A percentile compares a stretch with the other conserved stretches of the same genome.
Conservation (phyloP, 2,797 vertebrate genomes). For the Lithobates pipiens region DNA sequence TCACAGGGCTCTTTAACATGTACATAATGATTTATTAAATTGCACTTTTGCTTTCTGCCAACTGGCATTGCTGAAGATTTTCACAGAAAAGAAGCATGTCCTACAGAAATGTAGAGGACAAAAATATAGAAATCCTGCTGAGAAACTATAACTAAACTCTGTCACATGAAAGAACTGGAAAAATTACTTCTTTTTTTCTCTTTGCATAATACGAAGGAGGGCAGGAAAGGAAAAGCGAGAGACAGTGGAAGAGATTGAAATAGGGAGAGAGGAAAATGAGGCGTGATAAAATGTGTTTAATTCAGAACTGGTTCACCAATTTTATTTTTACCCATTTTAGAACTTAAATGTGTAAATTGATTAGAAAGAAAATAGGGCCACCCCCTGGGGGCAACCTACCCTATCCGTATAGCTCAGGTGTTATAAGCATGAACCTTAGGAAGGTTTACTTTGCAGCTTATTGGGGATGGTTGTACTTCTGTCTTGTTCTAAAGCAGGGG, state of each 20-base stretch:
- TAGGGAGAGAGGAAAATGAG: not conserved
- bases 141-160: not conserved
- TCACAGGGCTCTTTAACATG: conserved; percentile 10
- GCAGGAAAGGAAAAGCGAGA: not conserved
- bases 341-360: not conserved
- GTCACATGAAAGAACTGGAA: not conserved
- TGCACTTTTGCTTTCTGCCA: conserved; percentile 30
- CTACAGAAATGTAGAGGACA: conserved; percentile 16
- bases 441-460: too few relatives aligned
- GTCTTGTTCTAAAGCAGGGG: too few relatives aligned
- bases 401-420: too few relatives aligned
- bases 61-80: conserved; percentile 23
- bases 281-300: not conserved
- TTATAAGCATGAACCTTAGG: too few relatives aligned
- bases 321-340: not conserved
- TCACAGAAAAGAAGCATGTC: conserved; percentile 4
- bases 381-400: too few relatives aligned
- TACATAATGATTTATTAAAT: conserved; percentile 34
- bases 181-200: not conserved
- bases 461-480: too few relatives aligned
- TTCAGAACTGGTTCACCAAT: not conserved
- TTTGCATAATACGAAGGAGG: too few relatives aligned
- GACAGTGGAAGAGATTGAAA: not conserved
- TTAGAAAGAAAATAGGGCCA: not conserved
- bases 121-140: conserved; percentile 4